Evolutionary conservation across 2,113 vertebrate genomes (phyloP).

Genomic region (Pachyramphus minor): DNA sequence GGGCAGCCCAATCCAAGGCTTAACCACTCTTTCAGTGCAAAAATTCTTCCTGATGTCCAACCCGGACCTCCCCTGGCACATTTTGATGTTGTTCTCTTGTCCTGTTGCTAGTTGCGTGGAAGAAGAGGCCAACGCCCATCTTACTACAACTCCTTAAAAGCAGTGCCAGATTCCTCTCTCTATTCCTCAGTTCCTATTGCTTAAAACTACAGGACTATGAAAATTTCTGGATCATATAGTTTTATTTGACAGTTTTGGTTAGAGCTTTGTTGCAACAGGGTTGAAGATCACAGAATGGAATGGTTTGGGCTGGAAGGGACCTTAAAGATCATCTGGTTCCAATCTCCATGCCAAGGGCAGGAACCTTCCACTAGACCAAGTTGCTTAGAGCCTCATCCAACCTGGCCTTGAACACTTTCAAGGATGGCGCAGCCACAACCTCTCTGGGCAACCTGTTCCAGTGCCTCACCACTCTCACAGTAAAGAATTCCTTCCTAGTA

Average conservation of each 20-base stretch:
- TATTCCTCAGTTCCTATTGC: background rate
- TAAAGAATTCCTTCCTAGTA: background rate
- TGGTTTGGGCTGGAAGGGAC: background rate
- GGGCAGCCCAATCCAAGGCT: background rate
- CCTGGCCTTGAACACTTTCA: background rate
- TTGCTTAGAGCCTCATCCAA: background rate
- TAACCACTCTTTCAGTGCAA: background rate
- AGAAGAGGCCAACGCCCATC: background rate
- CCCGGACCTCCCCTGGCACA: background rate
- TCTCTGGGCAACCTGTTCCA: background rate
- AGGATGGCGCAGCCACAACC: background rate
- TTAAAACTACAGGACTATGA: background rate
- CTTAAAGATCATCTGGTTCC: background rate
- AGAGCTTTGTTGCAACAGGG: background rate
- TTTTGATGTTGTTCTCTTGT: background rate
- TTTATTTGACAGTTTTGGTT: background rate
- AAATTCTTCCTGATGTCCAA: background rate
- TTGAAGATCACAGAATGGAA: background rate
- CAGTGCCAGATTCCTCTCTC: background rate
- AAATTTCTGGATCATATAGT: background rate
- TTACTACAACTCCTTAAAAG: background rate
- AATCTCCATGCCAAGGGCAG: background rate
- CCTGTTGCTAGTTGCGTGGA: background rate
- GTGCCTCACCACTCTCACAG: background rate
- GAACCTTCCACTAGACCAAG: background rate